Evolutionary conservation across 1,140 invertebrate species (phyloP).

Genomic region (Diorhabda elongata): DNA sequence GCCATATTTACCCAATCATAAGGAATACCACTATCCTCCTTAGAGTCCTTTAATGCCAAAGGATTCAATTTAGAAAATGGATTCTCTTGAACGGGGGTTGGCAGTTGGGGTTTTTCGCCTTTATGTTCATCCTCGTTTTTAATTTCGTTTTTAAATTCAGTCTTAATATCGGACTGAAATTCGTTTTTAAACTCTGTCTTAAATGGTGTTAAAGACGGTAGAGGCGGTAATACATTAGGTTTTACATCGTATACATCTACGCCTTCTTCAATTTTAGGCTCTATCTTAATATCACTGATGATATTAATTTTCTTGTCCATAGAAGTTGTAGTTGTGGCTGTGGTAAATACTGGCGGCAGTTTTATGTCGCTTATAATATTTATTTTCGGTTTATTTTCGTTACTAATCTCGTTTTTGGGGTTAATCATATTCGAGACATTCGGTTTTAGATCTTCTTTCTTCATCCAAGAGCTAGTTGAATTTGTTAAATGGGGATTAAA

Average conservation of each 20-base stretch:
- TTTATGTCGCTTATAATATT: conserved; percentile 47
- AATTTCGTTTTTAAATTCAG: conserved; percentile 24
- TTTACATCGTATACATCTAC: conserved; percentile 38
- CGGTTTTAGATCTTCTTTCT: conserved; percentile 28
- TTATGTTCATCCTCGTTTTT: conserved; percentile 43
- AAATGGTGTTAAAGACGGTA: background rate
- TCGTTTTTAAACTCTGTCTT: conserved; percentile 40
- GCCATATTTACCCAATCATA: conserved; percentile 67
- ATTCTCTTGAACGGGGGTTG: conserved; percentile 46
- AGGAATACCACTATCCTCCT: conserved; percentile 73
- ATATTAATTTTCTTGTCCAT: conserved; percentile 44
- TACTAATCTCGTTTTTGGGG: conserved; percentile 36
- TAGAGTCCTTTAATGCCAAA: conserved; percentile 39
- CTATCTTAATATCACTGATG: conserved; percentile 46
- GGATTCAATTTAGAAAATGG: conserved; percentile 43
- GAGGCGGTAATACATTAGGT: conserved; percentile 37
- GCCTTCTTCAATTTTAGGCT: conserved; percentile 40
- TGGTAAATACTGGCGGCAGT: conserved; percentile 36
- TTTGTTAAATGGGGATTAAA: conserved; percentile 13
- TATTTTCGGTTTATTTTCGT: conserved; percentile 43
- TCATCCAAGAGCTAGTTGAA: conserved; percentile 24
- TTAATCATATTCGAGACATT: conserved; percentile 31
- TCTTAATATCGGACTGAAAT: conserved; percentile 21
- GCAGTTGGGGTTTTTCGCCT: conserved; percentile 47
- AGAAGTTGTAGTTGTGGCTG: background rate